Percentiles rank a stretch among this genome's conserved stretches.
phyloP scores from a whole-genome alignment of 2,888 invertebrate genomes.

The Oxyteleia sp. region DNA sequence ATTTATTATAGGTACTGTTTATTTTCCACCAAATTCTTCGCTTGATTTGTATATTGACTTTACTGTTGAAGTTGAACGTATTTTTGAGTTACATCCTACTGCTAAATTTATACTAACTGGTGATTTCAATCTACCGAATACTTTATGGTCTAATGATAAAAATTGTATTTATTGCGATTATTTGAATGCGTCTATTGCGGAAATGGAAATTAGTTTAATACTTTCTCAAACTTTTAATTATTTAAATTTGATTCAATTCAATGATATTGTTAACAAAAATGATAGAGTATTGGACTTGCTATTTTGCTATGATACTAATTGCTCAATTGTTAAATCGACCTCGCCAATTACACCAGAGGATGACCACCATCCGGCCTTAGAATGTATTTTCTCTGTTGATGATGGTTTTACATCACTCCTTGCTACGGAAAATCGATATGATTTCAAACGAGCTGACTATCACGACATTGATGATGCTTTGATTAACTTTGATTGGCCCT shows the following conservation, averaged over 20 bases:
- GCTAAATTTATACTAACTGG: constrained; percentile 27
- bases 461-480: background rate
- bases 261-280: background rate
- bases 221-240: background rate
- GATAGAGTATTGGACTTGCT: constrained; percentile 11
- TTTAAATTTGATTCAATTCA: constrained; percentile 13
- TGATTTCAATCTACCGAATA: constrained; percentile 16
- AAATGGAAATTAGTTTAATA: constrained; percentile 4
- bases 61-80: constrained; percentile 7
- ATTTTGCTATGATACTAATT: background rate
- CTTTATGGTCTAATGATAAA: background rate
- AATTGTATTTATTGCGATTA: background rate
- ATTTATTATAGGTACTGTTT: too few species aligned
- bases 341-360: background rate
- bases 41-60: background rate
- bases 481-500: constrained; percentile 8
- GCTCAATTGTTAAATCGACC: background rate
- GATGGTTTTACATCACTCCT: background rate
- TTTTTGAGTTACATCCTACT: constrained; percentile 22
- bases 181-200: background rate
- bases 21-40: background rate
- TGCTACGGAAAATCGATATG: background rate
- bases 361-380: constrained; percentile 16
- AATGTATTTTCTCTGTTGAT: background rate
- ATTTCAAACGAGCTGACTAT: constrained; percentile 17